Evolutionary conservation across 2,888 invertebrate species (phyloP), one percentile per base, ranked within the genome.

Genomic region (Macrosiphum euphorbiae): DNA sequence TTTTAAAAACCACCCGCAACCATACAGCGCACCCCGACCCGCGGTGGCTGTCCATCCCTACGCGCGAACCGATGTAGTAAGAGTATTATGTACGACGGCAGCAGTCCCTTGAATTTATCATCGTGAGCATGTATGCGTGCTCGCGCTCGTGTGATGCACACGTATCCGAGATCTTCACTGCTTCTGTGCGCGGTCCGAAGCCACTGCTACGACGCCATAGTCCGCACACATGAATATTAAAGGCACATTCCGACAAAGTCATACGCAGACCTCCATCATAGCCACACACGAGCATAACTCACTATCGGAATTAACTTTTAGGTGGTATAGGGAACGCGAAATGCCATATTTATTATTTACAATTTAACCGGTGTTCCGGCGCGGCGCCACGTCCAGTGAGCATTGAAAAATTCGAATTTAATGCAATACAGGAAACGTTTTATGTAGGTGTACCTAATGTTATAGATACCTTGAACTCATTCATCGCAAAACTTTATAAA

Each of bases 1-100:
- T 91, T 91, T 91, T 85, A 85, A 91, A 85, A 85, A 44, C 85
- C 55, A 44, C 85, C 86, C 47, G 41, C 58, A 26, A 50, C 52
- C 44, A n/a, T 84, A 3, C n/a, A 5, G 16, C n/a, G 1, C 67
- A 28, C 67, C n/a, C 13, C n/a, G 13, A 5, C 67, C n/a, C 67
- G 28, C 11, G 3, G n/a, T 11, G 61, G 24, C 26, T 3, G 3
- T 67, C 67, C 67, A n/a, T 67, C 67, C 5, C 20, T 7, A 35
- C 20, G 1, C 35, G 35, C 20, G 78, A 78, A 78, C 78, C 78
- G 35, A 35, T 78, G 78, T 24, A 35, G 35, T 20, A 35, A 50
- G 26, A n/a, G n/a, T 16, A 20, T 61, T 16, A 28, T 5, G 20
- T 28, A 61, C 28, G 26, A 7, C 67, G 67, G n/a, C 61, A 3